phyloP scores from a whole-genome alignment of 2,888 invertebrate genomes.

The Andrena bucephala region DNA sequence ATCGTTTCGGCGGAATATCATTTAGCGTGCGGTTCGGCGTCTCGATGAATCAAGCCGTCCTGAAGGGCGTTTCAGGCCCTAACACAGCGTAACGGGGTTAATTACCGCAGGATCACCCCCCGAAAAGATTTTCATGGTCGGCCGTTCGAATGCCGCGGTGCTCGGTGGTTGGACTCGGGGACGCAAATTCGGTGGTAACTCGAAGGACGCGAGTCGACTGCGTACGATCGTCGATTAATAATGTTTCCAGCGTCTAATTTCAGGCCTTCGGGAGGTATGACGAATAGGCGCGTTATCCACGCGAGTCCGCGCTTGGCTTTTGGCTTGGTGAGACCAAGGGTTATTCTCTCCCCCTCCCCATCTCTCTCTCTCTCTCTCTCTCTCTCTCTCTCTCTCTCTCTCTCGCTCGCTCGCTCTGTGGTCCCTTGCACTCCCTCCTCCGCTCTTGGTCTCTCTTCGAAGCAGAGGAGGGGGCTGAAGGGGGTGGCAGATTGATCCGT shows the following conservation, averaged over 20 bases:
- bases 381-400: conserved; percentile 40
- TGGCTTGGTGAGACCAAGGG: conserved; percentile 75
- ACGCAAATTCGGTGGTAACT: conserved; percentile 29
- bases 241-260: conserved; percentile 67
- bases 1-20: conserved; percentile 3
- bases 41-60: not conserved
- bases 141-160: not conserved
- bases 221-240: conserved; percentile 64
- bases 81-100: conserved; percentile 65
- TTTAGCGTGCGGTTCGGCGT: conserved; percentile 1
- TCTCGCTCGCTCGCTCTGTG: not conserved
- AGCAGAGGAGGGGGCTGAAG: conserved; percentile 74
- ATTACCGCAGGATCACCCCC: conserved; percentile 54
- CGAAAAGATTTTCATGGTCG: conserved; percentile 38
- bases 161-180: not conserved
- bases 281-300: conserved; percentile 82
- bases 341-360: conserved; percentile 34
- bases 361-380: conserved; percentile 6
- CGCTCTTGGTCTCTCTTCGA: conserved; percentile 54
- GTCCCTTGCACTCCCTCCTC: conserved; percentile 13
- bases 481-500: conserved; percentile 85
- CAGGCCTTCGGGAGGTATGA: conserved; percentile 74
- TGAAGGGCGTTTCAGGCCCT: not conserved
- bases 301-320: conserved; percentile 79
- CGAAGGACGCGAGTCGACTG: conserved; percentile 14